Base-by-base conservation (phyloP, 2,113 vertebrate genomes). In the Jaculus jaculus region DNA sequence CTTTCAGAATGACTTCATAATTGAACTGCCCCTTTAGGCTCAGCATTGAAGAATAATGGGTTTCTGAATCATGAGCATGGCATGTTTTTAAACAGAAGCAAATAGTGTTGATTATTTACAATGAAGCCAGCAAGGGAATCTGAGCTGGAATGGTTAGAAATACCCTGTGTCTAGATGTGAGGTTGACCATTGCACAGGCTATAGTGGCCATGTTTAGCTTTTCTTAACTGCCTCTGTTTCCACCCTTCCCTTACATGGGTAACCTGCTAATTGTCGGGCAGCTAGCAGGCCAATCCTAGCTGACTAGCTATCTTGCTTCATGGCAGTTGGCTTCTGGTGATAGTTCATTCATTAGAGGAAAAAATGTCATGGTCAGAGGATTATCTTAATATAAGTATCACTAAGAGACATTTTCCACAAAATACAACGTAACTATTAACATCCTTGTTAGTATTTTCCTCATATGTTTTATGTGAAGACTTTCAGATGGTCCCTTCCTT, bases 11-110 rank as follows among this genome's bases (percentile, higher is more conserved):
- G 92, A 95, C 85, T 61, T 94, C 93, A 85, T 85, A 68, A 91
- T 86, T 90, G 84, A 65, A 74, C 87, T 61, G 34, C 39, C 73
- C 73, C 89, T 84, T 23, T 65, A 90, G 78, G 94, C 60, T 93
- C 86, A 47, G 75, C 24, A 11, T 75, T 86, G 54, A 93, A 65
- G 74, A 92, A 95, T 73, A 78, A 94, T 88, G 92, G 92, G 71
- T 87, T 95, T 92, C 83, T 92, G 60, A 97, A 83, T 2, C 13
- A 47, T 68, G 34, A 90, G 39, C 69, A 87, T 51, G 73, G 85
- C 88, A 85, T 95, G 85, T 95, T 96, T 91, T 93, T 78, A 94
- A 96, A 95, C 63, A 96, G 81, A 94, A 75, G 82, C 85, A 93
- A 91, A 95, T 74, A 89, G 47, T 91, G 39, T 39, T 12, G n/a